Percentiles rank a stretch among this genome's conserved stretches.
Evolutionary conservation across 2,797 vertebrate genomes (phyloP).

Genomic region (Danio aesculapii): DNA sequence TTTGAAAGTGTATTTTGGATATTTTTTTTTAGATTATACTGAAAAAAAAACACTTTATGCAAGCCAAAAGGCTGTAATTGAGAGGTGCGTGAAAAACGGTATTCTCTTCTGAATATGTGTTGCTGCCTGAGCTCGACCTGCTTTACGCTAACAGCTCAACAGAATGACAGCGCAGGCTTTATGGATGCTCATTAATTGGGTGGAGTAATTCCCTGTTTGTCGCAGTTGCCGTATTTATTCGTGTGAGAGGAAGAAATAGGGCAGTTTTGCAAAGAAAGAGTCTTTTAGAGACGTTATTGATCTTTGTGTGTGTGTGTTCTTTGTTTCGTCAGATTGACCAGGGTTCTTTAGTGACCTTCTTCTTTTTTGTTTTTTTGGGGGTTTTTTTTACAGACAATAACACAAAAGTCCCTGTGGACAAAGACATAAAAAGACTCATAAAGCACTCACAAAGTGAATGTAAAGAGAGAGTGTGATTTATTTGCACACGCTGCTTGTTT

Average conservation of each 20-base stretch:
- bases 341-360: neutral
- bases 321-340: neutral
- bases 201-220: slow-evolving; percentile 32
- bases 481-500: neutral
- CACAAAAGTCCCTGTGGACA: neutral
- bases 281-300: slow-evolving; percentile 3
- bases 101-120: neutral
- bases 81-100: too few species aligned
- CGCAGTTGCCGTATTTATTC: neutral
- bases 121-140: slow-evolving; percentile 6
- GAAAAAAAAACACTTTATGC: too few species aligned
- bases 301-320: neutral
- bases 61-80: too few species aligned
- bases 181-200: slow-evolving; percentile 28
- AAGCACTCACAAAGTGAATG: neutral
- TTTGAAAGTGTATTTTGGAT: too few species aligned
- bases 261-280: neutral
- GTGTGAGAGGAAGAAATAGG: slow-evolving; percentile 21
- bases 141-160: slow-evolving; percentile 25
- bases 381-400: slow-evolving; percentile 24
- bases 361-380: too few species aligned
- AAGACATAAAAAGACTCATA: neutral
- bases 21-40: too few species aligned
- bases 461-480: neutral
- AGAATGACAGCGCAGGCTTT: slow-evolving; percentile 21